Evolutionary conservation across 2,113 vertebrate genomes (phyloP).

Genomic region (Dicaeum eximium): DNA sequence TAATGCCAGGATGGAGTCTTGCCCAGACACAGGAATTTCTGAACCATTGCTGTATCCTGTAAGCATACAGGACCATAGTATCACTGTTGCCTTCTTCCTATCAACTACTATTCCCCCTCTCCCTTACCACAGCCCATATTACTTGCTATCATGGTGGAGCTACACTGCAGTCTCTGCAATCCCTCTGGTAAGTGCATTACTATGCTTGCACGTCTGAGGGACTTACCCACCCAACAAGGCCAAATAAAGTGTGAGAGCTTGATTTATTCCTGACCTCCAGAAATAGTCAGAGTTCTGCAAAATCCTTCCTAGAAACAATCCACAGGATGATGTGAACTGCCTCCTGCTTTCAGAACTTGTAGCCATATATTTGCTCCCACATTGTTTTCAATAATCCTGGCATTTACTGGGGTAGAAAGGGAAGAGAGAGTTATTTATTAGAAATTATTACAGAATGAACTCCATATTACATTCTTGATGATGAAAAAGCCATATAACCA

Average conservation of each 20-base stretch:
- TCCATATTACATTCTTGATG: not conserved
- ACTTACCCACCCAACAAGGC: not conserved
- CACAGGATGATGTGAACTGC: not conserved
- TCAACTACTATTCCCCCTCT: not conserved
- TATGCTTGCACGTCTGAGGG: not conserved
- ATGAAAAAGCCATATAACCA: not conserved
- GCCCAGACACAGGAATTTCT: not conserved
- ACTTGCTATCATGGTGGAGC: rapidly evolving
- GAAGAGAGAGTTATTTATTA: not conserved
- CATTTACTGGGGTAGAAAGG: not conserved
- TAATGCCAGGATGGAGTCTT: not conserved
- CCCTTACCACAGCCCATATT: not conserved
- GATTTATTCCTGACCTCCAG: not conserved
- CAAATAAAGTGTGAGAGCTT: not conserved
- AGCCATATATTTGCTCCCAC: not conserved
- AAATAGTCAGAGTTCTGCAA: not conserved
- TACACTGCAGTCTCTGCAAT: not conserved
- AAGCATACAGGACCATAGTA: not conserved
- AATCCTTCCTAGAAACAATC: not conserved
- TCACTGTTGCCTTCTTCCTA: not conserved
- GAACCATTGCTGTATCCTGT: not conserved
- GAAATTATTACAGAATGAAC: not conserved
- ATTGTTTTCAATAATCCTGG: not conserved
- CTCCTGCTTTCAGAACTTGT: not conserved
- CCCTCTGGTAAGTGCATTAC: not conserved